These are phyloP conservation scores for Harpegnathos saltator DNA, from an alignment of 1,140 invertebrate genomes.

Conservation along the genomic window DNA sequence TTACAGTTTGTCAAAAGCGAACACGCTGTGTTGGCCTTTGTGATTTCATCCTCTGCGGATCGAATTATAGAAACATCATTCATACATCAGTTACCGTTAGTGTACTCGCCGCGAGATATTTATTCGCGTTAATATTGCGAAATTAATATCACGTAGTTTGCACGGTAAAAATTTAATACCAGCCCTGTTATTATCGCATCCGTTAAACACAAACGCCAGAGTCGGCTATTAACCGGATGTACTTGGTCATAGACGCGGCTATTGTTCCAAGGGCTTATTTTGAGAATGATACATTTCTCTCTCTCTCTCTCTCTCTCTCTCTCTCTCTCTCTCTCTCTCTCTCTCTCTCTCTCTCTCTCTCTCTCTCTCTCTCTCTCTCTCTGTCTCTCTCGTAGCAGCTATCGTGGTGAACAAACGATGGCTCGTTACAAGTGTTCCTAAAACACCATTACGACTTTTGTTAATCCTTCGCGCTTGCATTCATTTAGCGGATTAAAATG, in stretches of 20 bases:
- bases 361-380: too few species aligned
- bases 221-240: slow-evolving; percentile 24
- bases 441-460: slow-evolving; percentile 29
- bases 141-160: background rate
- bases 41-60: background rate
- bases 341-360: too few species aligned
- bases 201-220: slow-evolving; percentile 33
- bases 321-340: too few species aligned
- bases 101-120: background rate
- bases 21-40: background rate
- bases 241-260: slow-evolving; percentile 26
- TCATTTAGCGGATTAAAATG: slow-evolving; percentile 27
- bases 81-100: background rate
- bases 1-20: background rate
- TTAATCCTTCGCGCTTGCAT: background rate
- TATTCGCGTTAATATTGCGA: background rate
- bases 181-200: slow-evolving; percentile 11
- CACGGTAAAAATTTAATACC: slow-evolving; percentile 10
- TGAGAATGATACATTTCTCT: slow-evolving; percentile 26
- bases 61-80: background rate
- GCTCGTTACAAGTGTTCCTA: slow-evolving; percentile 14
- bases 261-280: slow-evolving; percentile 36
- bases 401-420: slow-evolving; percentile 23
- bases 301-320: too few species aligned
- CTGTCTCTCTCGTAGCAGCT: slow-evolving; percentile 9